Evolutionary conservation across 2,797 vertebrate species (phyloP), one percentile per base, ranked within the genome.

Genomic region (Leptoclinus maculatus): DNA sequence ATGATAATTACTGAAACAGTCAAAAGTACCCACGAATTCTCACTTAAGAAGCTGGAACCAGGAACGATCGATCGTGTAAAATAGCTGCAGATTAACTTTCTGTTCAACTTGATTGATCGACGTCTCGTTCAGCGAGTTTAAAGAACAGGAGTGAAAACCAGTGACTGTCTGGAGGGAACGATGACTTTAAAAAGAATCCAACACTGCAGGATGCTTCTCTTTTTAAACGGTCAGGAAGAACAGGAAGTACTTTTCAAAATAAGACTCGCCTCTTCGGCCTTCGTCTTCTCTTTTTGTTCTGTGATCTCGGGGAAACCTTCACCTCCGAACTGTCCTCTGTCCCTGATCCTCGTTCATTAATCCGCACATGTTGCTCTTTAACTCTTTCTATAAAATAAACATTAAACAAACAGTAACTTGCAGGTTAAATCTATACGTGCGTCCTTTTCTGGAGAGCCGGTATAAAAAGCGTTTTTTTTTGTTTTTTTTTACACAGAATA

Each of bases 381-480:
- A 10, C 36, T 62, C 3, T 49, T 49, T 74, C 84, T 78, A 85
- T 60, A 75, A 88, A 83, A 82, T 54, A 60, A 88, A 84, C 56
- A 66, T 63, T 29, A 29, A 77, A 82, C 3, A 86, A 87, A 90
- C 71, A 75, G 59, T 81, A 79, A 79, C 83, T 78, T 87, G 83
- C 83, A 83, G 69, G 67, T 90, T 87, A 79, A 47, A 87, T 86
- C 78, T 72, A 78, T 58, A 89, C 66, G 64, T 65, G 74, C 29
- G 11, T 74, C 23, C 49, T 83, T 66, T 59, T 91, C 49, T 83
- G 25, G 36, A 71, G 75, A 85, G 87, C 80, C 49, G 10, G 60
- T 93, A 92, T 82, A 92, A 94, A 95, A 95, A 91, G 89, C 84
- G 77, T 60, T 66, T 66, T 67, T 76, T 39, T 29, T 7, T n/a